These are phyloP conservation scores for Ceratoteleas bidentatus DNA, from an alignment of 1,140 invertebrate genomes.

Conservation along the genomic window DNA sequence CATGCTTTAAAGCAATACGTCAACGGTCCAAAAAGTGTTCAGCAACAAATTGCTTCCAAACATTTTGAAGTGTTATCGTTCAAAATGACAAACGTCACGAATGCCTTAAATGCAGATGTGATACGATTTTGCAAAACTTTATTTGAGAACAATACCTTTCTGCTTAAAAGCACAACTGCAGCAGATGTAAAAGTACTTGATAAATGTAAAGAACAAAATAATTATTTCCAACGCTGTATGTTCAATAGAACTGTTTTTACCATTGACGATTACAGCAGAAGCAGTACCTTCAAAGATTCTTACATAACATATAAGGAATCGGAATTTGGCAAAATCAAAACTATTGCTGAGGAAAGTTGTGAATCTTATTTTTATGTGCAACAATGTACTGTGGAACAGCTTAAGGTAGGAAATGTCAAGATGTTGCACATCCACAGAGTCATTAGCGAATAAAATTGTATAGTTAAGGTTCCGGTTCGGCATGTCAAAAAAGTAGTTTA, in stretches of 20 bases:
- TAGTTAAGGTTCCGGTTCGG: not conserved
- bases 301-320: not conserved
- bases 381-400: not conserved
- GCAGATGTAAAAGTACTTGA: not conserved
- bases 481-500: not conserved
- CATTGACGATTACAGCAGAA: not conserved
- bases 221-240: not conserved
- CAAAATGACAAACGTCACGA: too few relatives aligned
- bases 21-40: constrained; percentile 37
- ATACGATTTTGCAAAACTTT: too few relatives aligned
- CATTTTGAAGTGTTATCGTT: too few relatives aligned
- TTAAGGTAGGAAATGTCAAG: not conserved
- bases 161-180: too few relatives aligned
- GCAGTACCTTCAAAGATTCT: not conserved
- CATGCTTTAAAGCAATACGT: constrained; percentile 35
- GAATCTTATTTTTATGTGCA: not conserved
- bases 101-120: too few relatives aligned
- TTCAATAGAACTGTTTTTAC: not conserved
- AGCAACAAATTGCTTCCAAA: constrained; percentile 1
- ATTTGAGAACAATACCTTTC: too few relatives aligned
- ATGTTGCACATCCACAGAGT: not conserved
- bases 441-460: not conserved
- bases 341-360: not conserved
- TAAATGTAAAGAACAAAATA: not conserved
- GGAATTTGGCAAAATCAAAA: not conserved